Conservation (phyloP, 2,797 vertebrate genomes). For the Cossypha dichroa region DNA sequence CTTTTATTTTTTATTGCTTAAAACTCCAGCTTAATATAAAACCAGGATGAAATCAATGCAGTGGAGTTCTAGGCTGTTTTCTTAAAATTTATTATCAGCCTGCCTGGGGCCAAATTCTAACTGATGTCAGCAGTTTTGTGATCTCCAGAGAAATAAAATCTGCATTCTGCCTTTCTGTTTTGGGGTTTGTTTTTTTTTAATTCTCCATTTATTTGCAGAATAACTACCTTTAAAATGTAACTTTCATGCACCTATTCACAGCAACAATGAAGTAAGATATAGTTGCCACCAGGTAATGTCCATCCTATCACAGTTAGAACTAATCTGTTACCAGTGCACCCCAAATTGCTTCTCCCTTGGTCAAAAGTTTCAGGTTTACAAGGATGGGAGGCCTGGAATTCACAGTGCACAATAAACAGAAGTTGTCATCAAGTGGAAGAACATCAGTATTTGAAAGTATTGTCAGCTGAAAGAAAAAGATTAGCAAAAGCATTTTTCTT, state of each 20-base stretch:
- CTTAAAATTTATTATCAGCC: background rate
- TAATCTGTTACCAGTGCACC: background rate
- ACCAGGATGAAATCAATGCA: background rate
- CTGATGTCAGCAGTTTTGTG: background rate
- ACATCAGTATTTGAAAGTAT: background rate
- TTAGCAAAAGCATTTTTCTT: background rate
- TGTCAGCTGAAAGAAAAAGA: background rate
- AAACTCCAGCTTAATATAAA: background rate
- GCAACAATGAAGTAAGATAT: background rate
- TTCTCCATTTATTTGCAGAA: background rate
- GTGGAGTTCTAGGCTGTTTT: background rate
- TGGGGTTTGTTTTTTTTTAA: background rate
- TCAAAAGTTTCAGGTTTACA: background rate
- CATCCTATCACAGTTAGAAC: background rate
- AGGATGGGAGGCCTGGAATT: background rate
- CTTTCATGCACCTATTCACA: background rate
- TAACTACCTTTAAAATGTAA: background rate
- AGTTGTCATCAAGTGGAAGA: background rate
- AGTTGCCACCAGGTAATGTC: background rate
- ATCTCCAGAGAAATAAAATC: background rate
- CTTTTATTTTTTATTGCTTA: background rate
- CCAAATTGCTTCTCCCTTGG: background rate
- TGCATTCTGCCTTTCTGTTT: background rate
- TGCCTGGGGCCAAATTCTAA: background rate
- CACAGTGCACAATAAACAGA: background rate